These are phyloP conservation scores for Nebria brevicollis DNA, from an alignment of 2,888 invertebrate genomes.

Conservation along the genomic window DNA sequence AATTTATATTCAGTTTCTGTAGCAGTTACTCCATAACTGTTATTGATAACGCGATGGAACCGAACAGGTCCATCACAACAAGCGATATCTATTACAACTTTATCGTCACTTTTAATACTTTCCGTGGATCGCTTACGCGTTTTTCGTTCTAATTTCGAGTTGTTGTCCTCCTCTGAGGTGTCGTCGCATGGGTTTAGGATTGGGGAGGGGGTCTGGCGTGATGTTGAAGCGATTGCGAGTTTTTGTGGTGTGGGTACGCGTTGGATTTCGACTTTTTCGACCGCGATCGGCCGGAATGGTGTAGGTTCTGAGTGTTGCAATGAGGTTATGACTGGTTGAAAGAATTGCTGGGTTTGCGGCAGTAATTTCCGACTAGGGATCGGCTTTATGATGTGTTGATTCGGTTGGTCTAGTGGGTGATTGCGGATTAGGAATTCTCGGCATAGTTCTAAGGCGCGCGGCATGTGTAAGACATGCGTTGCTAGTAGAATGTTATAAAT, in stretches of 20 bases:
- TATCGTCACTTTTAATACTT: conserved; percentile 55
- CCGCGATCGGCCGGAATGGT: conserved; percentile 55
- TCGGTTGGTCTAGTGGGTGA: conserved; percentile 56
- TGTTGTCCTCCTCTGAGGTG: conserved; percentile 35
- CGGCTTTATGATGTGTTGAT: conserved; percentile 64
- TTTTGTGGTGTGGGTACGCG: conserved; percentile 37
- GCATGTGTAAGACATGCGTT: conserved; percentile 79
- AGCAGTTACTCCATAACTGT: conserved; percentile 71
- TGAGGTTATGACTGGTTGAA: conserved; percentile 52
- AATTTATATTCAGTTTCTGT: conserved; percentile 42
- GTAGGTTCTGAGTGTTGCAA: conserved; percentile 58
- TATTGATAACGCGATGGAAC: conserved; percentile 86
- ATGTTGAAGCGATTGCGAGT: conserved; percentile 32
- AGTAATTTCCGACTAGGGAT: conserved; percentile 65
- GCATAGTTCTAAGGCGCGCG: conserved; percentile 75
- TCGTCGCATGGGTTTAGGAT: conserved; percentile 44
- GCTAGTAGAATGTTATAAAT: conserved; percentile 78
- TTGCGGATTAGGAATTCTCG: conserved; percentile 70
- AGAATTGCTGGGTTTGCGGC: conserved; percentile 55
- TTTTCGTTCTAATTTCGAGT: conserved; percentile 38
- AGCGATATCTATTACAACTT: conserved; percentile 85
- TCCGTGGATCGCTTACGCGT: conserved; percentile 33
- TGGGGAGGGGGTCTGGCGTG: conserved; percentile 38
- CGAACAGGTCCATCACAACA: conserved; percentile 92
- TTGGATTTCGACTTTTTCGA: conserved; percentile 28